These are phyloP conservation scores for Drosophila mojavensis DNA, from an alignment of 1,140 invertebrate genomes.

Conservation along the genomic window DNA sequence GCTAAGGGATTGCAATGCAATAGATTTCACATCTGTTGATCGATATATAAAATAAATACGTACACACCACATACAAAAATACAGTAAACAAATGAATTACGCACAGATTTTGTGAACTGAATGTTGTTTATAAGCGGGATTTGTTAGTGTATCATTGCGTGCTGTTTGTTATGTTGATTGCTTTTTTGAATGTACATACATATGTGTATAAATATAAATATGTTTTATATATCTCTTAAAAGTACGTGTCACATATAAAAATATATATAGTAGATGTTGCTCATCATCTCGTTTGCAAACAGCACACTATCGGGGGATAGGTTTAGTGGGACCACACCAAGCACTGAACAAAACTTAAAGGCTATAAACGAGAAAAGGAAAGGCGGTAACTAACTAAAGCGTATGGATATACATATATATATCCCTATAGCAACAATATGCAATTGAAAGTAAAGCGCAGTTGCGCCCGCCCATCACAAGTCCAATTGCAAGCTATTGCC, in stretches of 20 bases:
- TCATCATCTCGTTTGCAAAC: slow-evolving; percentile 47
- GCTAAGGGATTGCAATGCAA: slow-evolving; percentile 53
- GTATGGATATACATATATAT: slow-evolving; percentile 41
- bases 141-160: slow-evolving; percentile 61
- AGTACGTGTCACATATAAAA: slow-evolving; percentile 79
- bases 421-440: slow-evolving; percentile 37
- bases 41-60: slow-evolving; percentile 52
- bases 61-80: slow-evolving; percentile 48
- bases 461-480: slow-evolving; percentile 61
- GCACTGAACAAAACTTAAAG: slow-evolving; percentile 72
- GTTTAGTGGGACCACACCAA: slow-evolving; percentile 55
- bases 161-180: slow-evolving; percentile 36
- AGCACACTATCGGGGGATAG: slow-evolving; percentile 39
- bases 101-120: slow-evolving; percentile 55
- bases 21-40: slow-evolving; percentile 53
- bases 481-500: slow-evolving; percentile 60
- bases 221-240: slow-evolving; percentile 74
- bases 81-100: slow-evolving; percentile 53
- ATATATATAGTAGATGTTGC: slow-evolving; percentile 70
- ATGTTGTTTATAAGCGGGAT: slow-evolving; percentile 50
- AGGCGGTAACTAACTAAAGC: slow-evolving; percentile 74
- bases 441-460: slow-evolving; percentile 36
- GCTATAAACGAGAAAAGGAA: slow-evolving; percentile 67
- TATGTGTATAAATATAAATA: slow-evolving; percentile 48
- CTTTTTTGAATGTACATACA: slow-evolving; percentile 60